These are phyloP conservation scores for Pterophyllum scalare DNA, from an alignment of 2,113 vertebrate species.

Conservation along the genomic window DNA sequence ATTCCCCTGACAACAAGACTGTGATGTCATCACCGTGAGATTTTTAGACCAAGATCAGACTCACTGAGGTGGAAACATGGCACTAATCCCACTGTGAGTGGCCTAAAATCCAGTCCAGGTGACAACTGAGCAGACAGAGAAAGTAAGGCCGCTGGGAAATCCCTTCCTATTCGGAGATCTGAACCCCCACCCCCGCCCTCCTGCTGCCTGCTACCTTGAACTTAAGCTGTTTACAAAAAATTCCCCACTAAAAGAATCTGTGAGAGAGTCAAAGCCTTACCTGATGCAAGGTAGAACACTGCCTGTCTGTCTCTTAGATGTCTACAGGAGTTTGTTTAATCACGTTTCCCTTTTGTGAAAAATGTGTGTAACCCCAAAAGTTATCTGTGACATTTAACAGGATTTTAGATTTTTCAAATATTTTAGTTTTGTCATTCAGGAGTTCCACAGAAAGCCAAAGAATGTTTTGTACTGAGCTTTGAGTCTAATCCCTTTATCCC, in stretches of 20 bases:
- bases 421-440: constrained; percentile 16
- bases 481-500: constrained; percentile 50
- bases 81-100: constrained; percentile 54
- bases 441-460: constrained; percentile 16
- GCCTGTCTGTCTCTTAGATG: not conserved
- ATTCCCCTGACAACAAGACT: constrained; percentile 32
- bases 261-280: not conserved
- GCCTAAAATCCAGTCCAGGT: constrained; percentile 17
- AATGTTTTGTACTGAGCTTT: constrained; percentile 31
- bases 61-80: constrained; percentile 28
- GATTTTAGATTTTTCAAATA: constrained; percentile 17
- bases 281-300: not conserved
- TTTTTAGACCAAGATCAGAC: constrained; percentile 40
- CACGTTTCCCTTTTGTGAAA: not conserved
- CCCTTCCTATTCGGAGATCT: constrained; percentile 60
- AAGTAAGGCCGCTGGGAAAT: constrained; percentile 53
- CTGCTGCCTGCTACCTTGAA: not conserved
- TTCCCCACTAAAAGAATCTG: not conserved
- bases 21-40: constrained; percentile 54
- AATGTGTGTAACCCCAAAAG: not conserved
- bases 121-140: constrained; percentile 30
- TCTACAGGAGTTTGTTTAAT: not conserved
- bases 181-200: not conserved
- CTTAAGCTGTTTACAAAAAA: constrained; percentile 9
- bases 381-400: constrained; percentile 34